Base-by-base conservation (phyloP, 2,888 invertebrate species). In the Blera fallax region DNA sequence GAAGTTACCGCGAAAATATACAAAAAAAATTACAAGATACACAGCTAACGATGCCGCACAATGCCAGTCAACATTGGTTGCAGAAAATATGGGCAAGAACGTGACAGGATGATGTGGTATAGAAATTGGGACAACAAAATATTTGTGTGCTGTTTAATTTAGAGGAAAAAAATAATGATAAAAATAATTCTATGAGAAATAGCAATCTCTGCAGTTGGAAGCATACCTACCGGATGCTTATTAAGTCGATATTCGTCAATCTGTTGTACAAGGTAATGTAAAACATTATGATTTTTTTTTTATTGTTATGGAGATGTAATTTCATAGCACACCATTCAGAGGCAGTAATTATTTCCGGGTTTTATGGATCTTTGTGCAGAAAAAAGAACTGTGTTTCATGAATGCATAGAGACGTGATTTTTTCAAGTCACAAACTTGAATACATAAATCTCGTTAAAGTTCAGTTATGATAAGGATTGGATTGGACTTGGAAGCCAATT, bases 1-100 rank as follows among this genome's bases (percentile, higher is more conserved):
- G 80, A 80, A 60, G 32, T 52, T 50, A 40, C 43, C 52, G 52
- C 43, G 60, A 60, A 74, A 74, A 34, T 67, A 32, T 11, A 72
- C 29, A 72, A 14, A 73, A 72, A 37, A 37, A 48, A 37, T 27
- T 34, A 45, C 21, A 37, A 58, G 58, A 58, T 67, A 67, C 73
- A 62, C n/a, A 27, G 7, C 24, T 32, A 54, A 43, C 29, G 52
- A 67, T 27, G 8, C 29, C 1, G 3, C 7, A 27, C 24, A 14
- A 11, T 3, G 29, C 2, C 7, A 16, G 16, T 14, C 14, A 8
- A 29, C n/a, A 29, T 27, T 8, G 1, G 27, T 14, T n/a, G 24
- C 27, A 11, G 18, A 1, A 45, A 45, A 45, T 45, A 18, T 8
- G 21, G 48, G 21, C 34, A 11, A 21, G 21, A 14, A 40, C 14